Evolutionary conservation across 2,888 invertebrate genomes (phyloP).

Genomic region (Stictocephala bisonia): DNA sequence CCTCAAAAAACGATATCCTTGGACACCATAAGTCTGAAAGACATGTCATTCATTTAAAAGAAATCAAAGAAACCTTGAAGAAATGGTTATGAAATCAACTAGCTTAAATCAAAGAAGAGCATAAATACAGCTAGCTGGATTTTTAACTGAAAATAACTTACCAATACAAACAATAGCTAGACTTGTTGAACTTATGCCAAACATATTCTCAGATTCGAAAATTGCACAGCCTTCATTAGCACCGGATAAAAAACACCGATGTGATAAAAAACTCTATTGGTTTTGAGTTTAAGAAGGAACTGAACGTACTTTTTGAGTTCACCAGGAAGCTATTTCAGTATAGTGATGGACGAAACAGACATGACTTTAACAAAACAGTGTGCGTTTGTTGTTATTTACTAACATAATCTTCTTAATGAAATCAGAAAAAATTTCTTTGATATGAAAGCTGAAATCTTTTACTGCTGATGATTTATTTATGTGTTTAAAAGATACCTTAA

Average conservation of each 20-base stretch:
- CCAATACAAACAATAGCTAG: conserved; percentile 11
- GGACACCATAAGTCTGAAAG: conserved; percentile 5
- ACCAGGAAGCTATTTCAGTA: not conserved
- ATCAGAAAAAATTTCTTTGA: not conserved
- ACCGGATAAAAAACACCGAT: not conserved
- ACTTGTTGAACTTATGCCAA: not conserved
- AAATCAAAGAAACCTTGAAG: not conserved
- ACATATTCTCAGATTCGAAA: conserved; percentile 16
- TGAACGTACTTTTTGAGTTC: not conserved
- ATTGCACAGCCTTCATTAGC: conserved; percentile 14
- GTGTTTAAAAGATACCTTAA: not conserved
- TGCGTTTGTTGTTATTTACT: conserved; percentile 29
- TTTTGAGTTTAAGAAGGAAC: not conserved
- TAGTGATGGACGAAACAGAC: conserved; percentile 22
- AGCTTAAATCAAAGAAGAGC: not conserved
- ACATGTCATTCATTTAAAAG: conserved; percentile 3
- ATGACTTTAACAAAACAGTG: not conserved
- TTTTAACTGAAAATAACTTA: conserved; percentile 8
- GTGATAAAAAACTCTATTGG: conserved; percentile 9
- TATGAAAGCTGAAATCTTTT: not conserved
- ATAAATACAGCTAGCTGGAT: conserved; percentile 11
- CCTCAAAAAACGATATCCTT: conserved; percentile 11
- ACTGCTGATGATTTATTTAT: not conserved
- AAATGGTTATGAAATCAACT: conserved; percentile 1
- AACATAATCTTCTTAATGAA: not conserved